Base-by-base conservation (phyloP, 2,888 invertebrate species). In the Isoperla grammatica region DNA sequence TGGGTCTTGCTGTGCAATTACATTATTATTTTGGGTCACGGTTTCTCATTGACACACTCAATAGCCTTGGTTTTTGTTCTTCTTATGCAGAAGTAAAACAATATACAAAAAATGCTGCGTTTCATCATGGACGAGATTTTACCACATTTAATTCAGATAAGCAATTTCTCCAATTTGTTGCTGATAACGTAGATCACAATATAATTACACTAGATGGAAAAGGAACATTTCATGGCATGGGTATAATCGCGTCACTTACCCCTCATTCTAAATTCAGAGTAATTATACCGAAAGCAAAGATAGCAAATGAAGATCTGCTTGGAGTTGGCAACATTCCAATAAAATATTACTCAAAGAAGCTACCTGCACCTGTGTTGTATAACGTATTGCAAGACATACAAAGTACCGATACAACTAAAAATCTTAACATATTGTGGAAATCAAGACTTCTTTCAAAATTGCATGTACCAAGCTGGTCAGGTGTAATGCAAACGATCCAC, bases 101-200 rank as follows among this genome's bases (percentile, higher is more conserved):
- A 46, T 60, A 46, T 50, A 29, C 43, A 40, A 61, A 53, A 35
- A 50, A 48, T 61, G 57, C 57, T 29, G 61, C 57, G 39, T n/a
- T 37, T 29, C 43, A 29, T 58, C 23, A 19, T 15, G 2, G 17
- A 20, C 13, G 56, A 29, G 13, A 20, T 40, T 35, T 40, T 9
- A 4, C 8, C 8, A 17, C 57, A n/a, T 17, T 15, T 13, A 23
- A 15, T 35, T 17, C 17, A 19, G 13, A 12, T 13, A 19, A 46
- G 12, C 45, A 4, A 22, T 45, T 50, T 13, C 23, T 50, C 22
- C 50, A 50, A 12, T 50, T 22, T 56, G 58, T 58, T 42, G 60
- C 43, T 9, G 59, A 58, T 54, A 64, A 64, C 55, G 63, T 63
- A 35, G 62, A 63, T 45, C 59, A 64, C 37, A 58, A 64, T 49